These are phyloP conservation scores for Andrena fulva DNA, from an alignment of 2,888 invertebrate genomes.

Conservation along the genomic window DNA sequence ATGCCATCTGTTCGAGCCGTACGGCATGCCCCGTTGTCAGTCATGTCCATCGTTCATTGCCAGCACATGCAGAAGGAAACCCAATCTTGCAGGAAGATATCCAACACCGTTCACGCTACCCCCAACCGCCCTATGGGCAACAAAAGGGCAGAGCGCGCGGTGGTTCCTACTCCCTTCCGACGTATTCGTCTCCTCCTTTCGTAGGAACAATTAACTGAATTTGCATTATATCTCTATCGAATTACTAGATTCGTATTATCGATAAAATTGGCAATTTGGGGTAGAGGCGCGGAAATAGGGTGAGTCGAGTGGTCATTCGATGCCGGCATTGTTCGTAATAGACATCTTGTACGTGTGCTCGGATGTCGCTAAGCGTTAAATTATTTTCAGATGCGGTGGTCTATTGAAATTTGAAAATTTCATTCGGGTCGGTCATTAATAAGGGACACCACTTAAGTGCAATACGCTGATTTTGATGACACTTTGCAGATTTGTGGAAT, in stretches of 20 bases:
- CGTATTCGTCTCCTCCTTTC: slow-evolving; percentile 62
- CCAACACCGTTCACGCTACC: slow-evolving; percentile 68
- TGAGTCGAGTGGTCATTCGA: slow-evolving; percentile 75
- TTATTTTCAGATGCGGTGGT: not conserved
- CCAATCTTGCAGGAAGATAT: slow-evolving; percentile 78
- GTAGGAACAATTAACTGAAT: slow-evolving; percentile 84
- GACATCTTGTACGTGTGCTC: not conserved
- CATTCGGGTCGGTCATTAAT: not conserved
- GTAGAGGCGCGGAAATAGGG: slow-evolving; percentile 37
- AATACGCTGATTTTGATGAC: no score
- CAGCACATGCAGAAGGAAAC: slow-evolving; percentile 80
- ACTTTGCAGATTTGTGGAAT: no score
- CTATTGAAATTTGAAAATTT: not conserved
- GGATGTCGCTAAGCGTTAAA: not conserved
- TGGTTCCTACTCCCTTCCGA: slow-evolving; percentile 50
- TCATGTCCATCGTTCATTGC: slow-evolving; percentile 72
- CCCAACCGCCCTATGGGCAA: slow-evolving; percentile 59
- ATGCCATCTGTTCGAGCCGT: slow-evolving; percentile 71
- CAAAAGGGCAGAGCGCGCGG: slow-evolving; percentile 72
- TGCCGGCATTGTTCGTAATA: slow-evolving; percentile 65
- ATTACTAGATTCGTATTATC: slow-evolving; percentile 84
- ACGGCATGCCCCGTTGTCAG: slow-evolving; percentile 68
- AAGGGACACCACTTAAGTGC: not conserved
- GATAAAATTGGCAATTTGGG: slow-evolving; percentile 84
- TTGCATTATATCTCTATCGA: slow-evolving; percentile 85